Evolutionary conservation across 2,888 invertebrate genomes (phyloP).

Genomic region (Epirrhoe alternata): DNA sequence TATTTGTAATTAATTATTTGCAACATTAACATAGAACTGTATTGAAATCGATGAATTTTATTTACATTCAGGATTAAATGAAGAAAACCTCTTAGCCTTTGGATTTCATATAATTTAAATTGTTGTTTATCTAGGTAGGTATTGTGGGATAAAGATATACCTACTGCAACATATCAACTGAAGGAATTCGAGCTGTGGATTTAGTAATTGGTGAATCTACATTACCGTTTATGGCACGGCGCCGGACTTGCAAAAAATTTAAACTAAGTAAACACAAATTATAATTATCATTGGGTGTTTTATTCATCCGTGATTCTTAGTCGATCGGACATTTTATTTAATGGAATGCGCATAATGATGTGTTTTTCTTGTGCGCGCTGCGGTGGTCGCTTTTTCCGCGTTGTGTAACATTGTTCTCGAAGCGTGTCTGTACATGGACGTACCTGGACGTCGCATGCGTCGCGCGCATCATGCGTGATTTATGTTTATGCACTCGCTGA

Average conservation of each 20-base stretch:
- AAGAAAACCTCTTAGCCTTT: constrained; percentile 42
- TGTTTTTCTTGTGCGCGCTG: constrained; percentile 72
- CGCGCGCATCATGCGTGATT: constrained; percentile 65
- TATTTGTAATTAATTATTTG: constrained; percentile 50
- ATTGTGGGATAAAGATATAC: background rate
- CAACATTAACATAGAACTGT: constrained; percentile 41
- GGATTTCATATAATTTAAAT: no score
- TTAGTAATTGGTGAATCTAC: constrained; percentile 80
- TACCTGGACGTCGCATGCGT: constrained; percentile 46
- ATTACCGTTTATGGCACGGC: constrained; percentile 75
- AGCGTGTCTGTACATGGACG: constrained; percentile 50
- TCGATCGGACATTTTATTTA: constrained; percentile 64
- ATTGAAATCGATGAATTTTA: constrained; percentile 46
- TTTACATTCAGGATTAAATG: constrained; percentile 49
- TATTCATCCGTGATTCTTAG: constrained; percentile 72
- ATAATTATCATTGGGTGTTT: constrained; percentile 81
- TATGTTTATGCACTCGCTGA: constrained; percentile 73
- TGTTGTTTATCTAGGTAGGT: no score
- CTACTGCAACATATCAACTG: background rate
- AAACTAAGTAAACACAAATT: constrained; percentile 81
- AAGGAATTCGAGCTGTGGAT: constrained; percentile 59
- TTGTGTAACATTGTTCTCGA: constrained; percentile 72
- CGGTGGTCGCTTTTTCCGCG: constrained; percentile 81
- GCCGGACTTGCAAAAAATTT: constrained; percentile 69
- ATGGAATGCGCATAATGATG: constrained; percentile 79